Base-by-base conservation (phyloP, 2,888 invertebrate species). In the Dendrolimus houi region DNA sequence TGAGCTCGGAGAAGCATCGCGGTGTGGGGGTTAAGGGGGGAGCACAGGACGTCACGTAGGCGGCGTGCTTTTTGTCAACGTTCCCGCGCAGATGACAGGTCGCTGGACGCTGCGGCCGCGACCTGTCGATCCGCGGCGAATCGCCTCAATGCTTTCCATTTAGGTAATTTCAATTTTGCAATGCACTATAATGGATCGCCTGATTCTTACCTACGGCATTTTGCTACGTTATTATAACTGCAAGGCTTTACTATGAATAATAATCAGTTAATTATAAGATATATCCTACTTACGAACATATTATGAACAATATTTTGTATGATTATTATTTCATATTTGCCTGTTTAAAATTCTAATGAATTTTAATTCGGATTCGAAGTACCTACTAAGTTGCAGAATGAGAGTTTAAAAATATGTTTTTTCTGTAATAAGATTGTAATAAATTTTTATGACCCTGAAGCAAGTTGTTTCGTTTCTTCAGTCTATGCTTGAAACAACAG, bases 41-140 rank as follows among this genome's bases (percentile, higher is more conserved):
- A 68, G 71, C 63, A 78, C 86, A 87, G 88, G 88, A 89, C 88
- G 88, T 88, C 89, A 89, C 89, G 89, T 90, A 87, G 84, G 82
- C 87, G 87, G 85, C 87, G 82, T 80, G 86, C 83, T 90, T 90
- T 90, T 90, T 90, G 89, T 90, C 88, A 88, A 85, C 89, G 89
- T 89, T 90, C 88, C 87, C 87, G 87, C 85, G 78, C 84, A 87
- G 88, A 89, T 90, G 89, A 88, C 88, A 89, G 89, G 89, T 90
- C 89, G 89, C 81, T 84, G 88, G 85, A 85, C 87, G 83, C 81
- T 74, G 76, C 72, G 75, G 67, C 77, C 72, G 79, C 85, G 82
- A 80, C 85, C 85, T 81, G 75, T 72, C 65, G 64, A 64, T 68
- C 66, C 66, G 66, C 62, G 69, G 68, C 75, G 68, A 77, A 69